These are phyloP conservation scores for Choreutis nemorana DNA, from an alignment of 2,888 invertebrate species.

Conservation along the genomic window DNA sequence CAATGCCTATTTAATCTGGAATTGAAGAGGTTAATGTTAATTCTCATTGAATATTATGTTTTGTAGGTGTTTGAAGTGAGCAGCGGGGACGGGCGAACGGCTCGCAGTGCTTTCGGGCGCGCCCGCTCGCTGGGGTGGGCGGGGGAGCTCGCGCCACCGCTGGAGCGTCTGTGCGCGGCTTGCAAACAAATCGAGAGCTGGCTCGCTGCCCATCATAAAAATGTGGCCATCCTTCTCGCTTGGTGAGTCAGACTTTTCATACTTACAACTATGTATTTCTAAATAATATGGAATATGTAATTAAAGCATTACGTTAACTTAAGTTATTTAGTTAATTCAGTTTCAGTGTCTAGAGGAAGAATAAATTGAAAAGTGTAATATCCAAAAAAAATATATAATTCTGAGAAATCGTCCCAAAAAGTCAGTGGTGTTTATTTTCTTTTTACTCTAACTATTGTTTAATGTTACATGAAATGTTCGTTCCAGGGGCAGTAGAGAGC, in stretches of 20 bases:
- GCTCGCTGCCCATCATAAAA: slow-evolving; percentile 82
- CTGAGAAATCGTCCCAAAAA: too few relatives aligned
- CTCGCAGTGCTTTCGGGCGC: slow-evolving; percentile 72
- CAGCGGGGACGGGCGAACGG: slow-evolving; percentile 62
- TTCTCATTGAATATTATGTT: too few relatives aligned
- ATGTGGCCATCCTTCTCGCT: slow-evolving; percentile 88
- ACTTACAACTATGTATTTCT: slow-evolving; percentile 3
- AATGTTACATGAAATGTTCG: slow-evolving; percentile 10
- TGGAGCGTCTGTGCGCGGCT: slow-evolving; percentile 88
- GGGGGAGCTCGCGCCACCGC: slow-evolving; percentile 83
- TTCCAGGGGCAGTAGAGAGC: slow-evolving; percentile 81
- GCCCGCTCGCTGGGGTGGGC: slow-evolving; percentile 87
- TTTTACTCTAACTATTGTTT: too few relatives aligned
- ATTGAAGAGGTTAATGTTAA: too few relatives aligned
- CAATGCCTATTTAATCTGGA: too few relatives aligned
- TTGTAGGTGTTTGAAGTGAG: slow-evolving; percentile 88
- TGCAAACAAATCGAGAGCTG: slow-evolving; percentile 95
- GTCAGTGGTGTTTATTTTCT: background rate
- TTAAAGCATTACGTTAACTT: too few relatives aligned
- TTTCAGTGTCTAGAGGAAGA: too few relatives aligned
- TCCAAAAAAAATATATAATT: too few relatives aligned
- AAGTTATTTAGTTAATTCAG: too few relatives aligned
- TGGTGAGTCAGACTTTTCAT: slow-evolving; percentile 67
- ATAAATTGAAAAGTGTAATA: too few relatives aligned
- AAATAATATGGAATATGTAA: slow-evolving; percentile 3